phyloP scores from a whole-genome alignment of 2,888 invertebrate species.

The Zelleria hepariella region DNA sequence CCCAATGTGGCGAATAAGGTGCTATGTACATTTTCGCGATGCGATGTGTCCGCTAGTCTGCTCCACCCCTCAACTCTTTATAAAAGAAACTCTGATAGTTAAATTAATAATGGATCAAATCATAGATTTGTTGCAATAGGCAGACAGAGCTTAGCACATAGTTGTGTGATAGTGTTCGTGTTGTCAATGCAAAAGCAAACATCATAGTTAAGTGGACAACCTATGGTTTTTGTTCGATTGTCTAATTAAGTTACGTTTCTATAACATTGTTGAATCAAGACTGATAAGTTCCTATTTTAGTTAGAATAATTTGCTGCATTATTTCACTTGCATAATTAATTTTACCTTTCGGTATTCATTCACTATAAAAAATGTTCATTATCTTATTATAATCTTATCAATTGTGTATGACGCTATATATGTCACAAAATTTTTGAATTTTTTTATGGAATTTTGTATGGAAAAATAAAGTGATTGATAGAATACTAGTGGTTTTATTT shows the following conservation, averaged over 20 bases:
- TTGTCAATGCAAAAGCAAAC: background rate
- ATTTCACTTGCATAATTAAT: conserved; percentile 52
- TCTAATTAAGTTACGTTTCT: conserved; percentile 53
- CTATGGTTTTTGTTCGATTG: conserved; percentile 39
- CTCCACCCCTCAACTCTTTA: background rate
- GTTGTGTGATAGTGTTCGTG: background rate
- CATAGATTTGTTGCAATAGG: background rate
- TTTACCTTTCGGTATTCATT: conserved; percentile 55
- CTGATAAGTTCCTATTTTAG: conserved; percentile 71
- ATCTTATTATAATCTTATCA: conserved; percentile 64
- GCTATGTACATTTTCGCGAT: background rate
- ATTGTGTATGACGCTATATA: conserved; percentile 69
- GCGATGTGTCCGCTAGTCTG: background rate
- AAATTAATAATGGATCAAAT: background rate
- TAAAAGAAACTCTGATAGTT: background rate
- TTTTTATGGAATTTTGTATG: conserved; percentile 70
- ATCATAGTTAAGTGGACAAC: conserved; percentile 36
- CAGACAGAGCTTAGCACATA: background rate
- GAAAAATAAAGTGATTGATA: conserved; percentile 70
- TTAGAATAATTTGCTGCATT: conserved; percentile 68
- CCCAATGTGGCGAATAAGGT: too few relatives aligned
- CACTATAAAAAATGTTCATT: conserved; percentile 46
- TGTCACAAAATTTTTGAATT: conserved; percentile 68
- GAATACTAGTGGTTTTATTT: conserved; percentile 46
- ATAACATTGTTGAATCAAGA: conserved; percentile 63